These are phyloP conservation scores for Meteorus cinctellus DNA, from an alignment of 2,888 invertebrate genomes.

Conservation along the genomic window DNA sequence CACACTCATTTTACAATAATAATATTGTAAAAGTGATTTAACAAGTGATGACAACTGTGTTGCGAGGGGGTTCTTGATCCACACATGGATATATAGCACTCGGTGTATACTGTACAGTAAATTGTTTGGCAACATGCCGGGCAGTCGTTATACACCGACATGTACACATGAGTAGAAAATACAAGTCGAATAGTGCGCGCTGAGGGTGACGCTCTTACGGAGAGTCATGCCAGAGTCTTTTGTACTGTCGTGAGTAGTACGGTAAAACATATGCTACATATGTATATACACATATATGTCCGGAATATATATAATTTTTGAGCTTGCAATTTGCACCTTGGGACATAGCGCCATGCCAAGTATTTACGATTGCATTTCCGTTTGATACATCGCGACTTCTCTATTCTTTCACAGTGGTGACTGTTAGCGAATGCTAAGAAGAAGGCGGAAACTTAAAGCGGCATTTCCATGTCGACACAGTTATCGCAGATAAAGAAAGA, in stretches of 20 bases:
- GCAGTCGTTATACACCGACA: constrained; percentile 13
- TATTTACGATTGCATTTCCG: constrained; percentile 40
- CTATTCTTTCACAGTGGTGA: no score
- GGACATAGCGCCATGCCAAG: neutral
- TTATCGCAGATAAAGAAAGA: constrained; percentile 11
- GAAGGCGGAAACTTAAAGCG: neutral
- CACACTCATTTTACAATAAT: neutral
- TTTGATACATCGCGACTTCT: neutral
- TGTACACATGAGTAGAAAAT: neutral
- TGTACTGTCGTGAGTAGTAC: constrained; percentile 28
- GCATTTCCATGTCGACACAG: constrained; percentile 19
- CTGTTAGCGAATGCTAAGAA: neutral
- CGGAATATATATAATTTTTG: constrained; percentile 18
- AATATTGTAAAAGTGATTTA: neutral
- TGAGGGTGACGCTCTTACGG: constrained; percentile 28
- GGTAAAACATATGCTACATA: neutral
- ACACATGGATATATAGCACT: neutral
- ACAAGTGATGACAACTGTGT: neutral
- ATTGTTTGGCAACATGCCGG: constrained; percentile 36
- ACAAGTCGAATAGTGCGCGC: constrained; percentile 8
- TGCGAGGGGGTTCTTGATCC: neutral
- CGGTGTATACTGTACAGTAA: neutral
- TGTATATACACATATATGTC: constrained; percentile 16
- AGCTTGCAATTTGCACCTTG: constrained; percentile 38
- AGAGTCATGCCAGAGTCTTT: constrained; percentile 23